A percentile compares a stretch with the other conserved stretches of the same genome.
These are phyloP conservation scores for Penaeus vannamei DNA, from an alignment of 1,140 invertebrate species.

Conservation along the genomic window DNA sequence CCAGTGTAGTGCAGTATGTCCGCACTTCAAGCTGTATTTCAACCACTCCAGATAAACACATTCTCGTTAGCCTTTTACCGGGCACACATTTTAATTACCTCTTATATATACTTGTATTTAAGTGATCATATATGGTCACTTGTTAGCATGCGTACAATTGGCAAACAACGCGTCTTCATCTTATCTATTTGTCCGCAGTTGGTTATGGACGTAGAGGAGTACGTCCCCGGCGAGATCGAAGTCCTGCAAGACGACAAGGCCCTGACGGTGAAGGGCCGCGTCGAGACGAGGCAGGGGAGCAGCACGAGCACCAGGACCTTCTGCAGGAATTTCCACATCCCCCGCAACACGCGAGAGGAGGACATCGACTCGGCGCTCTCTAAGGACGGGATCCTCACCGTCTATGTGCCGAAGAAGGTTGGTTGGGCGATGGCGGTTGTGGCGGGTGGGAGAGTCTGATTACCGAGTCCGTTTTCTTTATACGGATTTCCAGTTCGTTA, in stretches of 20 bases:
- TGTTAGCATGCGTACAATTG: background rate
- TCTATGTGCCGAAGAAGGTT: constrained; percentile 67
- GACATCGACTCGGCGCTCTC: constrained; percentile 67
- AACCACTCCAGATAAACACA: too few species aligned
- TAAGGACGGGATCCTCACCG: constrained; percentile 66
- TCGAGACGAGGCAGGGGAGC: constrained; percentile 43
- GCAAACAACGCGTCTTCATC: background rate
- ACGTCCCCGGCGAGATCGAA: constrained; percentile 66
- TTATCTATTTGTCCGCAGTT: constrained; percentile 39
- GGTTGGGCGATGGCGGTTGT: background rate
- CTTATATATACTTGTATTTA: too few species aligned
- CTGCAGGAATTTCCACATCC: constrained; percentile 65
- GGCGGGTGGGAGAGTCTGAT: background rate
- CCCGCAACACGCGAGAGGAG: constrained; percentile 65
- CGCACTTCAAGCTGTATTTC: too few species aligned
- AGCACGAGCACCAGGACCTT: constrained; percentile 61
- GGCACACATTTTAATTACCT: too few species aligned
- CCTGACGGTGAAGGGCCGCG: constrained; percentile 60
- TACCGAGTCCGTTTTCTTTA: background rate
- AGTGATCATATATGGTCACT: background rate
- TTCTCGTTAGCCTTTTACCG: background rate
- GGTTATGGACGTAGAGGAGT: constrained; percentile 68
- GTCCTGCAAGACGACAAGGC: constrained; percentile 67
- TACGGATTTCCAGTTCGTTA: too few species aligned
- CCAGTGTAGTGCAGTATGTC: too few species aligned